phyloP scores from a whole-genome alignment of 2,888 invertebrate genomes.

The Spisula solida region DNA sequence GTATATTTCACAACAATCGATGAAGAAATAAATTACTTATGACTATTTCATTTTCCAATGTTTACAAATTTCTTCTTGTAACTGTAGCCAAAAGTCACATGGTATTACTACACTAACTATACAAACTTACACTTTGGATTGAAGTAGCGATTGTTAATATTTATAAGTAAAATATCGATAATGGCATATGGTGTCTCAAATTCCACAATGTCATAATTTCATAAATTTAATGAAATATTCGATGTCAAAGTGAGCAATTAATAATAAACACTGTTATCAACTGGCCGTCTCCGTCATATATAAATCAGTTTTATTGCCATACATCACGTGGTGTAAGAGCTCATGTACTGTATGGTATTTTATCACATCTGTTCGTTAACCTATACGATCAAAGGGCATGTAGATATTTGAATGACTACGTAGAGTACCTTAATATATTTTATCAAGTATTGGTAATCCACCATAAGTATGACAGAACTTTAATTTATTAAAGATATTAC shows the following conservation, averaged over 20 bases:
- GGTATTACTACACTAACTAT: too few relatives aligned
- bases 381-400: not conserved
- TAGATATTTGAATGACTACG: not conserved
- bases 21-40: too few relatives aligned
- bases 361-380: not conserved
- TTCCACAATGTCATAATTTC: not conserved
- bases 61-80: too few relatives aligned
- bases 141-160: too few relatives aligned
- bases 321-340: too few relatives aligned
- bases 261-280: conserved; percentile 10
- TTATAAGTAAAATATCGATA: not conserved
- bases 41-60: too few relatives aligned
- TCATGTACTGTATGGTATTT: not conserved
- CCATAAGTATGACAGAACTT: not conserved
- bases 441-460: not conserved
- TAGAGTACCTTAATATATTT: not conserved
- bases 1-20: too few relatives aligned
- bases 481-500: not conserved
- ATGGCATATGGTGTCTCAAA: not conserved
- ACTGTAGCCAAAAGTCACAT: too few relatives aligned
- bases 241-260: not conserved
- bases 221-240: not conserved
- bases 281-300: not conserved
- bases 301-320: not conserved
- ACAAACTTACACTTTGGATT: too few relatives aligned